phyloP scores from a whole-genome alignment of 2,888 invertebrate species.

The Trichogramma evanescens region DNA sequence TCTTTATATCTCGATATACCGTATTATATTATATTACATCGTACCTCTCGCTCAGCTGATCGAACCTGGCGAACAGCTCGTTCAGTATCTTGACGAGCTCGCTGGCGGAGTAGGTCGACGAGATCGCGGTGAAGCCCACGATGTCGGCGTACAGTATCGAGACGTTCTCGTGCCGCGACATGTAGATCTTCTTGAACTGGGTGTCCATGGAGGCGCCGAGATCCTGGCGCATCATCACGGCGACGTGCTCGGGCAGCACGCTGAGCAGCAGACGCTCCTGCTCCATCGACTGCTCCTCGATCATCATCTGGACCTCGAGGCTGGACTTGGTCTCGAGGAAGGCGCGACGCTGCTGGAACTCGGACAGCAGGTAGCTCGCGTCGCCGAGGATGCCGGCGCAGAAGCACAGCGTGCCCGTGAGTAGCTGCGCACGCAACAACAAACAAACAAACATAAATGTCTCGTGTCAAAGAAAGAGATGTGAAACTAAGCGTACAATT shows the following conservation, averaged over 20 bases:
- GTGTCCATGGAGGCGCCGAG: conserved; percentile 79
- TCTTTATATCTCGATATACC: background rate
- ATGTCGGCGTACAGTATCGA: conserved; percentile 98
- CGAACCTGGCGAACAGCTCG: conserved; percentile 91
- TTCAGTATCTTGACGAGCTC: conserved; percentile 93
- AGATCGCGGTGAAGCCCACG: conserved; percentile 94
- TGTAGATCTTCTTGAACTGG: conserved; percentile 95
- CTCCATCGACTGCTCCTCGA: conserved; percentile 89
- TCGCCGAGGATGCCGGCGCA: conserved; percentile 70
- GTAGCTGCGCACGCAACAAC: conserved; percentile 27
- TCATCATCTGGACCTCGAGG: conserved; percentile 82
- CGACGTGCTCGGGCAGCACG: conserved; percentile 91
- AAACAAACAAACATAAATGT: no score
- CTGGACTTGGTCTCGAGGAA: conserved; percentile 87
- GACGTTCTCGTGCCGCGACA: conserved; percentile 94
- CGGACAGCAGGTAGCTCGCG: conserved; percentile 66
- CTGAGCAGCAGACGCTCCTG: conserved; percentile 88
- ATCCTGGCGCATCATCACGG: conserved; percentile 93
- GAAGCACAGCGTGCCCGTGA: conserved; percentile 37
- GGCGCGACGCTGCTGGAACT: conserved; percentile 80
- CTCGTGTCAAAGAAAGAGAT: no score
- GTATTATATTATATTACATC: background rate
- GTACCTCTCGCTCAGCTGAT: conserved; percentile 62
- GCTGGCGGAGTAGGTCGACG: conserved; percentile 90
- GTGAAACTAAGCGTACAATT: no score